These are phyloP conservation scores for Copidosoma floridanum DNA, from an alignment of 1,140 invertebrate genomes.

Conservation along the genomic window DNA sequence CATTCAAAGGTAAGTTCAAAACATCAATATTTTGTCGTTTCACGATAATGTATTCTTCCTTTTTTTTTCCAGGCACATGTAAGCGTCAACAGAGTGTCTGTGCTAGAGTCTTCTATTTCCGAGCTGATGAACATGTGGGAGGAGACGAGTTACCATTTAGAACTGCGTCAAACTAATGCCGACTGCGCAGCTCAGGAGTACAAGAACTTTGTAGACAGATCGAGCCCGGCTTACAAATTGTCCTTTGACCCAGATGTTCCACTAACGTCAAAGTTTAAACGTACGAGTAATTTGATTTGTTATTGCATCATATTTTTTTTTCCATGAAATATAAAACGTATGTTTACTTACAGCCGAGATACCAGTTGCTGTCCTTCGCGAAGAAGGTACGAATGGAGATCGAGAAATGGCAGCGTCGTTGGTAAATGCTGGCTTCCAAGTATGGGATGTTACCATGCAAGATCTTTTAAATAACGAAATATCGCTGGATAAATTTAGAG, in stretches of 20 bases:
- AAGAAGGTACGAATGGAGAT: constrained; percentile 97
- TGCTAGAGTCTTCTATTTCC: constrained; percentile 67
- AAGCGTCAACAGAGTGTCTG: constrained; percentile 59
- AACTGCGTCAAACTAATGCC: constrained; percentile 78
- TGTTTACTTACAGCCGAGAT: constrained; percentile 50
- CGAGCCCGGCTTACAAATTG: constrained; percentile 65
- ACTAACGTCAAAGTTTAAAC: constrained; percentile 41
- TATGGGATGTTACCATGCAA: constrained; percentile 90
- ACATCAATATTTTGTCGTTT: too few species aligned
- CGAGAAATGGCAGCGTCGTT: constrained; percentile 95
- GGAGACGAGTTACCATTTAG: constrained; percentile 89
- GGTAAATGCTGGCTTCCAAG: constrained; percentile 87
- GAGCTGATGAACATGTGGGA: constrained; percentile 85
- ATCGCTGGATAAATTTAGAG: constrained; percentile 77
- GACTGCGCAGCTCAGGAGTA: constrained; percentile 80
- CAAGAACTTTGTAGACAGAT: constrained; percentile 58
- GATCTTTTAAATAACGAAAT: constrained; percentile 74
- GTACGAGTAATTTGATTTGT: constrained; percentile 9
- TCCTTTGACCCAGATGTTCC: constrained; percentile 67
- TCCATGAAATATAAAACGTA: background rate
- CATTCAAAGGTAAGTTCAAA: constrained; percentile 59
- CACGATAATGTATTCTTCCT: too few species aligned
- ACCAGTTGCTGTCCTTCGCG: constrained; percentile 85
- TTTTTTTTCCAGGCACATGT: constrained; percentile 57
- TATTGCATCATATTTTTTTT: constrained; percentile 21